Percentiles rank a stretch among this genome's conserved stretches.
phyloP scores from a whole-genome alignment of 1,140 invertebrate species.

The Xylocopa sonorina region DNA sequence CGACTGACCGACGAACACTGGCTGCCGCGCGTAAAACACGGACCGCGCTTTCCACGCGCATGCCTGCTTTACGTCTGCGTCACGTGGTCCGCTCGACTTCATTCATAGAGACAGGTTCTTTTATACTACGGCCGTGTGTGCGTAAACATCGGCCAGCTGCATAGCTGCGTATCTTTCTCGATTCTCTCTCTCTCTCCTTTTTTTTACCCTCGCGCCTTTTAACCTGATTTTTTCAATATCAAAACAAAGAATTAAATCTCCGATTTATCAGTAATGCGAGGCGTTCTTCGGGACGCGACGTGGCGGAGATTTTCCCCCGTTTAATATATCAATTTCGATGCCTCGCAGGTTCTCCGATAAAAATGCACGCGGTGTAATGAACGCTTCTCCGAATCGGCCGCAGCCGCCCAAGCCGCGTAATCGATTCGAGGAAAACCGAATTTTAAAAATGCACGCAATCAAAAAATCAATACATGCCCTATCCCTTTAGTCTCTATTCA shows the following conservation, averaged over 20 bases:
- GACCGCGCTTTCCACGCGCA: slow-evolving; percentile 36
- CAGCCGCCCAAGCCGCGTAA: neutral
- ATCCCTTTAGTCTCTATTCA: too few relatives aligned
- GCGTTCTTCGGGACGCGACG: neutral
- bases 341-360: neutral
- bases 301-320: neutral
- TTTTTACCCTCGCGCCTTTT: too few relatives aligned
- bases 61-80: slow-evolving; percentile 11
- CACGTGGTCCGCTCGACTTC: slow-evolving; percentile 53
- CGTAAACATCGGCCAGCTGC: slow-evolving; percentile 6
- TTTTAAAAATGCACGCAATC: neutral
- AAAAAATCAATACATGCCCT: neutral
- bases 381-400: neutral
- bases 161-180: neutral
- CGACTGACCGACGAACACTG: slow-evolving; percentile 58
- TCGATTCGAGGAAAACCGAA: neutral
- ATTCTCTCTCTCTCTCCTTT: neutral
- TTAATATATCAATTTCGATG: slow-evolving; percentile 20
- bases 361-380: neutral
- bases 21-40: neutral
- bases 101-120: slow-evolving; percentile 65
- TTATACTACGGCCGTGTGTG: neutral
- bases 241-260: neutral
- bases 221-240: neutral
- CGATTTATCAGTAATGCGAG: neutral